phyloP scores from a whole-genome alignment of 1,140 invertebrate genomes.

The Papilio dardanus region DNA sequence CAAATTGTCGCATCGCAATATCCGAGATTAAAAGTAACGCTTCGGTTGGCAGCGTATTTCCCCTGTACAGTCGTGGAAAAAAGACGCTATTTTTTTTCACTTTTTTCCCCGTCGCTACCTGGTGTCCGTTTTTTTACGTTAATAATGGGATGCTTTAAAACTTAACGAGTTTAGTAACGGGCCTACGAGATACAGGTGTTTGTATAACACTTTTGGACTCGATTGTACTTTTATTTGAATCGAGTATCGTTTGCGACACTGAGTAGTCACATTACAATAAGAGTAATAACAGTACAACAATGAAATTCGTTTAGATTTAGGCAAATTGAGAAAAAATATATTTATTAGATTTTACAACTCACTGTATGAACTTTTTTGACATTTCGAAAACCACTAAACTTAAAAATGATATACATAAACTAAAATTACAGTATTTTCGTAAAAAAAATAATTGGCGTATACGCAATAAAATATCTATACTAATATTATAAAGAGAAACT shows the following conservation, averaged over 20 bases:
- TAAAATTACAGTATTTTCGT: no score
- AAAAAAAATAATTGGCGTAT: no score
- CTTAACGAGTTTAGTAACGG: conserved; percentile 38
- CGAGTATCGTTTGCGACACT: neutral
- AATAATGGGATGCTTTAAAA: conserved; percentile 44
- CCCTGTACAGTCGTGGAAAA: conserved; percentile 55
- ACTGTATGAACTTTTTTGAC: no score
- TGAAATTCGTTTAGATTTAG: neutral
- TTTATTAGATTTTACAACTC: no score
- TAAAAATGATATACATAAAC: no score
- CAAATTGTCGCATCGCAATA: conserved; percentile 71
- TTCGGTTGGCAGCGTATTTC: conserved; percentile 67
- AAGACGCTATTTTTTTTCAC: conserved; percentile 53
- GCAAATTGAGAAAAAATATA: neutral
- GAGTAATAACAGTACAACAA: neutral
- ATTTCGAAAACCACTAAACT: no score
- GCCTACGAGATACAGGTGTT: conserved; percentile 37
- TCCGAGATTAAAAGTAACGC: conserved; percentile 76
- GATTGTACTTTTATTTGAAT: conserved; percentile 27
- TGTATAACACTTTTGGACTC: conserved; percentile 30
- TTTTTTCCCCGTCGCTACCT: conserved; percentile 51
- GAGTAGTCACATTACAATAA: neutral
- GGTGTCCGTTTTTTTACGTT: conserved; percentile 37
- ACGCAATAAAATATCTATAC: no score
- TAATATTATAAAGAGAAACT: no score